Evolutionary conservation across 2,113 vertebrate genomes (phyloP).

Genomic region (Columba janthina): DNA sequence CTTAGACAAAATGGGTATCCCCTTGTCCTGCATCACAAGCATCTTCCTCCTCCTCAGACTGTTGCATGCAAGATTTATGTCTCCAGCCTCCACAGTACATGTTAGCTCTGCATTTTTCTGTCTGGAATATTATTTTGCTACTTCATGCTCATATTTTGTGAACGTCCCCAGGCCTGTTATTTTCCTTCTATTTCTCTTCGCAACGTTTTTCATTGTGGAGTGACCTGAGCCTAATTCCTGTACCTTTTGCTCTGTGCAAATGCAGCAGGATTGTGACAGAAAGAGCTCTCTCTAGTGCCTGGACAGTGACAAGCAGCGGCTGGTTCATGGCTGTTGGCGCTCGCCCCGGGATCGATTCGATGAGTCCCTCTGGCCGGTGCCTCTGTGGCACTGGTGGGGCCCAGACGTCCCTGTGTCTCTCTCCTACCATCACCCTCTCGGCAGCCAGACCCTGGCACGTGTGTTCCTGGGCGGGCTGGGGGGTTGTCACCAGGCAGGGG

Average conservation of each 20-base stretch:
- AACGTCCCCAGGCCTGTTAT: not conserved
- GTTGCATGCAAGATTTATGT: not conserved
- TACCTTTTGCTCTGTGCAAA: not conserved
- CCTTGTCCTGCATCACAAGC: not conserved
- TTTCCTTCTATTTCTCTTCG: slow-evolving; percentile 15
- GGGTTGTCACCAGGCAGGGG: not conserved
- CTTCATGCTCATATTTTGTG: not conserved
- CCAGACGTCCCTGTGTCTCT: not conserved
- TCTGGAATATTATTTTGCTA: not conserved
- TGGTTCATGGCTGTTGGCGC: too few species aligned
- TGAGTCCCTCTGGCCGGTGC: too few species aligned
- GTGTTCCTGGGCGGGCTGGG: not conserved
- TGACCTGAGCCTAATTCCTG: not conserved
- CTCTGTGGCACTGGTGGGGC: too few species aligned
- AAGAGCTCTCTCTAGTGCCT: too few species aligned
- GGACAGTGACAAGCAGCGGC: too few species aligned
- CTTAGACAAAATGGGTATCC: accelerated
- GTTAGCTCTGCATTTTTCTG: not conserved
- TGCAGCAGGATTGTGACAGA: too few species aligned
- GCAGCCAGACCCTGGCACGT: not conserved
- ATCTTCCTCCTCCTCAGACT: not conserved
- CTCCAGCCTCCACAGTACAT: not conserved
- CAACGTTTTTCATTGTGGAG: not conserved
- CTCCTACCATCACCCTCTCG: not conserved
- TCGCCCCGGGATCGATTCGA: too few species aligned